These are phyloP conservation scores for Ruditapes philippinarum DNA, from an alignment of 1,140 invertebrate genomes.

Conservation along the genomic window DNA sequence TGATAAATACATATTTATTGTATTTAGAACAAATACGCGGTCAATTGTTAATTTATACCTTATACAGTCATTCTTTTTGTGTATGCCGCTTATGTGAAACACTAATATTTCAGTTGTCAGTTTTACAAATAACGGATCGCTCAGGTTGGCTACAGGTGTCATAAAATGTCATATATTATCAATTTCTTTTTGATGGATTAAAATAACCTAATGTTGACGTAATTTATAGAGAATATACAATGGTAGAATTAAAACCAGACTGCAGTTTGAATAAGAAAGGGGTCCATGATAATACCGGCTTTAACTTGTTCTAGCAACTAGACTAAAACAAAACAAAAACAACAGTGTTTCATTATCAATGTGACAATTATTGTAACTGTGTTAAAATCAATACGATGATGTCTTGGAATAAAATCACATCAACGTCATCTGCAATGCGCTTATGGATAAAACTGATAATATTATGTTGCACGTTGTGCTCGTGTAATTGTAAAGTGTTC, in stretches of 20 bases:
- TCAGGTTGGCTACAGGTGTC: neutral
- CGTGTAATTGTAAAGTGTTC: slow-evolving; percentile 9
- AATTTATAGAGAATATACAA: neutral
- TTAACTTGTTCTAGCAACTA: neutral
- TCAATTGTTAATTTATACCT: no score
- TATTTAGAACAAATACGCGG: no score
- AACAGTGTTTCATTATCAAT: no score
- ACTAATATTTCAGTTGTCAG: neutral
- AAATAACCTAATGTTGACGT: neutral
- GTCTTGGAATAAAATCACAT: neutral
- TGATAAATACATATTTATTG: no score
- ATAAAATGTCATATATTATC: neutral
- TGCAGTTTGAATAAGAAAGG: neutral
- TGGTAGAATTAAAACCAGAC: neutral
- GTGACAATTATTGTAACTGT: no score
- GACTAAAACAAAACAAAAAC: no score
- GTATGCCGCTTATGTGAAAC: neutral
- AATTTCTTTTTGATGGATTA: neutral
- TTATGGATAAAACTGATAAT: neutral
- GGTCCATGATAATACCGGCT: neutral
- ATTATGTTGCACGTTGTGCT: neutral
- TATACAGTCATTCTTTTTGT: no score
- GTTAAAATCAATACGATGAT: no score
- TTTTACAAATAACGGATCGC: neutral
- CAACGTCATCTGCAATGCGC: neutral